Evolutionary conservation across 2,888 invertebrate genomes (phyloP), one percentile per base, ranked within the genome.

Genomic region (Agriotes lineatus): DNA sequence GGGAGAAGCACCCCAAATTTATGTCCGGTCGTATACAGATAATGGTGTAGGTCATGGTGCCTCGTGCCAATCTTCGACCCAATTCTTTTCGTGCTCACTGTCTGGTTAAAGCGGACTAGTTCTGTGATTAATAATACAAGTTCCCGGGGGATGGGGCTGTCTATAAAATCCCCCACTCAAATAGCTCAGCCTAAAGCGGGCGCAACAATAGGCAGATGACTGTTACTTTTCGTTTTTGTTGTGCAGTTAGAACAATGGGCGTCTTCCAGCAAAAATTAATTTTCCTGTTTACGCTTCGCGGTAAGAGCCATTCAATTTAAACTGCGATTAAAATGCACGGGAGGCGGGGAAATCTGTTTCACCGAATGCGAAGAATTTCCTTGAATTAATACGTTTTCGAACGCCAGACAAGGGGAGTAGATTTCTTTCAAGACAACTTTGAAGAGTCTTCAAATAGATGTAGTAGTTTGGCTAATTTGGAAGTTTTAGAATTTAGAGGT

Each of bases 71-170:
- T 61, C 50, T 61, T 39, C 37, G 52, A 39, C 52, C 52, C 19
- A 25, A 20, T 52, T 61, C 52, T 33, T 60, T 61, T 52, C 20
- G 25, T 61, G 61, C 25, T 61, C 39, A 52, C 61, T 50, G 61
- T 61, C 50, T 61, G 61, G 45, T 52, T 61, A 39, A 50, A 61
- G 52, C 37, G 30, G 25, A 52, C 61, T 39, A 19, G 61, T 61
- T 52, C 14, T 35, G 52, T 52, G 52, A 52, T 52, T 52, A 52
- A 52, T 52, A 52, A 52, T 52, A 19, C 33, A 52, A 52, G 52
- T 52, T 52, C 20, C 5, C 22, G 33, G 52, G 33, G 14, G 33
- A 30, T 16, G 52, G 52, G 9, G 30, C 52, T 52, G 33, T 30
- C n/a, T 52, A 52, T 35, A 52, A 52, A 18, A 52, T 33, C 52